phyloP scores from a whole-genome alignment of 23 tunicate species.

The Styela plicata region DNA sequence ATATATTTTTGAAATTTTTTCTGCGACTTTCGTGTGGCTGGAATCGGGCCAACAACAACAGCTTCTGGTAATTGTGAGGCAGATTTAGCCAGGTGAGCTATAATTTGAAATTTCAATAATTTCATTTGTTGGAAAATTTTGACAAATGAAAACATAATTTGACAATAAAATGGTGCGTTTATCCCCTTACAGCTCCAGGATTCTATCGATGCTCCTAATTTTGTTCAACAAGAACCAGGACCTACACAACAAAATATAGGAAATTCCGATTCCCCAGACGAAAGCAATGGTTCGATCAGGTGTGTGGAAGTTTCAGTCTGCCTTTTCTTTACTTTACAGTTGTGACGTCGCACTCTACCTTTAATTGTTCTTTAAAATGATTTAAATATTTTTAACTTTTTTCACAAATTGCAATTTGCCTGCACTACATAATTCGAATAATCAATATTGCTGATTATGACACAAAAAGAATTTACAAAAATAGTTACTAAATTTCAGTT shows the following conservation, averaged over 20 bases:
- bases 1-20: no score
- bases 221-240: not conserved
- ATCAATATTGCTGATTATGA: not conserved
- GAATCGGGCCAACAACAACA: no score
- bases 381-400: not conserved
- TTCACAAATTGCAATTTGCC: not conserved
- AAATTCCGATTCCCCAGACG: not conserved
- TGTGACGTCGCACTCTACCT: no score
- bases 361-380: no score
- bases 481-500: not conserved
- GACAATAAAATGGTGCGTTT: not conserved
- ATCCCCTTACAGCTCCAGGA: not conserved
- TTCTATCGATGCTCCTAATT: not conserved
- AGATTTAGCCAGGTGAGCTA: no score
- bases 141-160: no score
- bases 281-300: not conserved
- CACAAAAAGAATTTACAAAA: no score
- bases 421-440: not conserved
- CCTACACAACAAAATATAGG: not conserved
- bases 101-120: no score
- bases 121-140: no score
- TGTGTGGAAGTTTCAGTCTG: not conserved
- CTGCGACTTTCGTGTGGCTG: no score
- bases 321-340: not conserved
- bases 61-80: no score